Evolutionary conservation across 1,140 invertebrate species (phyloP).

Genomic region (Battus philenor): DNA sequence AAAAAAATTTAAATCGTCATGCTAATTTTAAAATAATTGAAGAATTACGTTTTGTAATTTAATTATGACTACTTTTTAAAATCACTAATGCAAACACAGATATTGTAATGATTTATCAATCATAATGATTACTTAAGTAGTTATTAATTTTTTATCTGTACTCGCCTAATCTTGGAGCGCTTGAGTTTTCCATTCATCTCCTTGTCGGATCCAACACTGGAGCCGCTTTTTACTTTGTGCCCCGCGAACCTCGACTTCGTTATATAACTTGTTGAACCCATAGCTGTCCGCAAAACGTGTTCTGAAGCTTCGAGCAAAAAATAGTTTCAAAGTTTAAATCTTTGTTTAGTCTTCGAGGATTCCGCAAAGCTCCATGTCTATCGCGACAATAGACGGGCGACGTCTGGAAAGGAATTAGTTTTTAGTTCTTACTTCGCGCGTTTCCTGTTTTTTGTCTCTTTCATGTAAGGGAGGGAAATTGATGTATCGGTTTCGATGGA

Average conservation of each 20-base stretch:
- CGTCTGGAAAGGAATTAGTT: slow-evolving; percentile 43
- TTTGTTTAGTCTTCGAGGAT: not conserved
- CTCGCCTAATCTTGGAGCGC: slow-evolving; percentile 55
- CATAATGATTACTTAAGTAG: too few relatives aligned
- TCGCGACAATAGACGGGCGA: slow-evolving; percentile 22
- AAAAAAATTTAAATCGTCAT: too few relatives aligned
- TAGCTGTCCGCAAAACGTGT: slow-evolving; percentile 31
- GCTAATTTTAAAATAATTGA: too few relatives aligned
- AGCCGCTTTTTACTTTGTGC: slow-evolving; percentile 55
- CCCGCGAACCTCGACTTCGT: slow-evolving; percentile 48
- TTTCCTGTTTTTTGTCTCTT: slow-evolving; percentile 54
- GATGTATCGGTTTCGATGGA: slow-evolving; percentile 39
- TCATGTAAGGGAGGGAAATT: slow-evolving; percentile 32
- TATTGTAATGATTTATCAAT: too few relatives aligned
- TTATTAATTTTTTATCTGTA: slow-evolving; percentile 16
- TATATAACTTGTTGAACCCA: slow-evolving; percentile 66
- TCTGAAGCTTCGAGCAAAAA: not conserved
- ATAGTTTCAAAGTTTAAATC: not conserved
- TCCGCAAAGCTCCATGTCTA: slow-evolving; percentile 15
- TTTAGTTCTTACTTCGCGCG: slow-evolving; percentile 34
- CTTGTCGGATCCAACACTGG: slow-evolving; percentile 58
- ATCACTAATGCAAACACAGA: too few relatives aligned
- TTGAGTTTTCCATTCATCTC: slow-evolving; percentile 62
- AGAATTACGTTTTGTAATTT: too few relatives aligned
- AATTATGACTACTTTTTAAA: too few relatives aligned